Conservation (phyloP, 2,888 invertebrate genomes). For the Helobdella robusta region DNA sequence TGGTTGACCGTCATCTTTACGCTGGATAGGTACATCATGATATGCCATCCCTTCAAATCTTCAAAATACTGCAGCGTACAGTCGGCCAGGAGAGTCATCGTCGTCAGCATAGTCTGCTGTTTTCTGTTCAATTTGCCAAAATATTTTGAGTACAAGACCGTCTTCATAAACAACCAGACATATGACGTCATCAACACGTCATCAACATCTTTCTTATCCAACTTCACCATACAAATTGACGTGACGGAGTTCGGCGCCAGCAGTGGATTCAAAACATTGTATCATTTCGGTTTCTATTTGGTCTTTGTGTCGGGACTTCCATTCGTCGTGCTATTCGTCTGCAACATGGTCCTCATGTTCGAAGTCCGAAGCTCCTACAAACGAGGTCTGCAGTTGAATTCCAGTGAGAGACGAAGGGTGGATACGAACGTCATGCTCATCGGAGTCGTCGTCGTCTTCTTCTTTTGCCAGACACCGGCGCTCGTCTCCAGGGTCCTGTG, state of each 20-base stretch:
- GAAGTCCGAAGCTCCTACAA: constrained; percentile 44
- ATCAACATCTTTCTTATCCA: not conserved
- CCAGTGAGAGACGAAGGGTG: constrained; percentile 44
- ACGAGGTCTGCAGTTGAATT: constrained; percentile 38
- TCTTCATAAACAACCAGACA: constrained; percentile 29
- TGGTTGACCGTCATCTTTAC: constrained; percentile 49
- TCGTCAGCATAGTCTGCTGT: constrained; percentile 39
- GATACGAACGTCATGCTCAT: constrained; percentile 50
- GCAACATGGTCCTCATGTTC: constrained; percentile 46
- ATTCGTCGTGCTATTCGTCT: constrained; percentile 44
- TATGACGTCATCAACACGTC: not conserved
- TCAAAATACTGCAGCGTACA: constrained; percentile 43
- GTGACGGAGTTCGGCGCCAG: constrained; percentile 41
- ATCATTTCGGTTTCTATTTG: constrained; percentile 47
- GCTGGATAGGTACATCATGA: constrained; percentile 49
- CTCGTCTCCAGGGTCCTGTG: constrained; percentile 48
- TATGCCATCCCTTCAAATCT: constrained; percentile 48
- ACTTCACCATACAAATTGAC: constrained; percentile 25
- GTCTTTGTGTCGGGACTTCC: constrained; percentile 47
- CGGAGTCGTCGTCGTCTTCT: constrained; percentile 48
- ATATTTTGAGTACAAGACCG: constrained; percentile 45
- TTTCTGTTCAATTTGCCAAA: constrained; percentile 44
- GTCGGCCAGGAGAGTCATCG: constrained; percentile 42
- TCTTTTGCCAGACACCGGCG: constrained; percentile 48
- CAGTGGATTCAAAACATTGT: constrained; percentile 38